Conservation (phyloP, 1,140 invertebrate species). For the Rhagoletis pomonella region DNA sequence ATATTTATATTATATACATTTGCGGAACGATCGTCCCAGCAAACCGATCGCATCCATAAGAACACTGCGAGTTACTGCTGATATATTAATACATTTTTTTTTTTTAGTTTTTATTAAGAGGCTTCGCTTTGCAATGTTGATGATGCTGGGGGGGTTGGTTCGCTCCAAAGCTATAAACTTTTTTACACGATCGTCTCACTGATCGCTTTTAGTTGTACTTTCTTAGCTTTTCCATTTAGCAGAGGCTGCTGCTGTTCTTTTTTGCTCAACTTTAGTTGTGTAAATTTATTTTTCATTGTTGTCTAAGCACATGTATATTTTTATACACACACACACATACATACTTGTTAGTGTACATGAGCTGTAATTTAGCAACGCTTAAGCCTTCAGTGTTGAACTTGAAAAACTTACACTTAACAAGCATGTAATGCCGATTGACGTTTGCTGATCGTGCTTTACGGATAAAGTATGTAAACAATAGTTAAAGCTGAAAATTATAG, state of each 20-base stretch:
- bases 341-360: background rate
- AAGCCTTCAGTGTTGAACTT: slow-evolving; percentile 44
- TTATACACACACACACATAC: background rate
- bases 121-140: background rate
- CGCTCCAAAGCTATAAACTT: slow-evolving; percentile 1
- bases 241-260: background rate
- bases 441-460: slow-evolving; percentile 4
- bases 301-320: background rate
- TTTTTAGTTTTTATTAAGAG: too few species aligned
- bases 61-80: background rate
- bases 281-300: slow-evolving; percentile 16
- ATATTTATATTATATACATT: background rate
- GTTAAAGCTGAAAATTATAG: too few species aligned
- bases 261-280: background rate
- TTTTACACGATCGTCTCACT: too few species aligned
- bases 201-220: too few species aligned
- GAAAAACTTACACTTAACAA: slow-evolving; percentile 51
- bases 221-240: slow-evolving; percentile 49
- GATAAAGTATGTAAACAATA: background rate
- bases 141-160: background rate
- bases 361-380: slow-evolving; percentile 35
- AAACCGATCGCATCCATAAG: background rate
- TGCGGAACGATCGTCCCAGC: background rate
- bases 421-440: slow-evolving; percentile 46
- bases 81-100: background rate